Percentiles rank a stretch among this genome's conserved stretches.
Conservation (phyloP, 2,888 invertebrate species). For the Zele albiditarsus region DNA sequence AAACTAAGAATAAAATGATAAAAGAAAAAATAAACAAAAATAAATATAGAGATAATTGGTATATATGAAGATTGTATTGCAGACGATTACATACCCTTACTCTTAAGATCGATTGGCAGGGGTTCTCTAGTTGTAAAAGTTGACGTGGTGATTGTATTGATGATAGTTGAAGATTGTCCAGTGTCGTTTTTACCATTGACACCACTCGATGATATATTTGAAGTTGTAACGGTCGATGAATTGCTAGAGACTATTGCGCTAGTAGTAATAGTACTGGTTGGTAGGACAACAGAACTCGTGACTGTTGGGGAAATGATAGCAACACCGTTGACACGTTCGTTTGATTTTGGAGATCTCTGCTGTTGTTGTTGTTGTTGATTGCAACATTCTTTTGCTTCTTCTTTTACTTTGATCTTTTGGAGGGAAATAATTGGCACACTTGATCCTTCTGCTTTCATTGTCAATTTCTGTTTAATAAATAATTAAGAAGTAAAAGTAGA, state of each 20-base stretch:
- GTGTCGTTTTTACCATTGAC: neutral
- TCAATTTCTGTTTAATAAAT: neutral
- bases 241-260: conserved; percentile 33
- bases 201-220: conserved; percentile 1
- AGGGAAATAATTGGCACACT: conserved; percentile 58
- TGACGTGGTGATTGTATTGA: conserved; percentile 29
- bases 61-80: neutral
- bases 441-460: conserved; percentile 68
- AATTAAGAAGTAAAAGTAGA: neutral
- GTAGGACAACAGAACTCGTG: conserved; percentile 44
- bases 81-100: conserved; percentile 47
- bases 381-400: conserved; percentile 67
- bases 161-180: neutral
- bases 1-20: neutral
- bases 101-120: conserved; percentile 64
- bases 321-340: conserved; percentile 44
- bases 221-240: conserved; percentile 37
- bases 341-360: conserved; percentile 45
- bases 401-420: conserved; percentile 69
- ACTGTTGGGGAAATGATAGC: conserved; percentile 41
- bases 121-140: conserved; percentile 46
- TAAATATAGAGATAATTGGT: conserved; percentile 1
- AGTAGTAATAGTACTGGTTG: conserved; percentile 48
- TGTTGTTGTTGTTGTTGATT: conserved; percentile 52
- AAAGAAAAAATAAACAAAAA: neutral